phyloP scores from a whole-genome alignment of 2,888 invertebrate species.

The Rhingia campestris region DNA sequence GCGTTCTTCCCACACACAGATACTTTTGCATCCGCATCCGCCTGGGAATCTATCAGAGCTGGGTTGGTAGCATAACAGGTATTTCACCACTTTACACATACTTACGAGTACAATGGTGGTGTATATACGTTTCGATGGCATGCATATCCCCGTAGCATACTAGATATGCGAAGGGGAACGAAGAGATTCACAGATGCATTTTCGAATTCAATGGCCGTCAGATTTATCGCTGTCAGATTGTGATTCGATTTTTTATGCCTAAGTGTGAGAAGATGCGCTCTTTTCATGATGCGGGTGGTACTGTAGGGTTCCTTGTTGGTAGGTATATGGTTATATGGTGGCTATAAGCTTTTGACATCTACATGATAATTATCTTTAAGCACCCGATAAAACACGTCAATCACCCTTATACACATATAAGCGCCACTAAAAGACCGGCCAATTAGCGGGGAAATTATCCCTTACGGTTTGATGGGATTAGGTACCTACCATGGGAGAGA shows the following conservation, averaged over 20 bases:
- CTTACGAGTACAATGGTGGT: slow-evolving; percentile 18
- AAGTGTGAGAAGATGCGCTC: neutral
- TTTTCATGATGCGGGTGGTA: slow-evolving; percentile 31
- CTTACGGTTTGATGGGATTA: slow-evolving; percentile 45
- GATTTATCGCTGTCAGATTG: slow-evolving; percentile 59
- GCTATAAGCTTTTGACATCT: slow-evolving; percentile 25
- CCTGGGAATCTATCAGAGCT: slow-evolving; percentile 22
- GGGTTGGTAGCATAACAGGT: slow-evolving; percentile 50
- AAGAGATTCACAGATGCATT: slow-evolving; percentile 49
- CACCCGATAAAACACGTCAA: slow-evolving; percentile 4
- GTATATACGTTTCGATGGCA: slow-evolving; percentile 21
- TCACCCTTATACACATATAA: slow-evolving; percentile 29
- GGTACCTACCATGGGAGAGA: slow-evolving; percentile 9
- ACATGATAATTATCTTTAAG: slow-evolving; percentile 22
- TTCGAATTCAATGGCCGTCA: slow-evolving; percentile 49
- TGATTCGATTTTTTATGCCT: neutral
- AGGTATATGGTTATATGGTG: no score
- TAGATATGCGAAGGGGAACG: slow-evolving; percentile 8
- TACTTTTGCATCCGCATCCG: slow-evolving; percentile 13
- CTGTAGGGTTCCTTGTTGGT: neutral
- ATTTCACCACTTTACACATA: slow-evolving; percentile 56
- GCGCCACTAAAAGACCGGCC: slow-evolving; percentile 53
- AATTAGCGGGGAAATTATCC: slow-evolving; percentile 65
- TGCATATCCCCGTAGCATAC: slow-evolving; percentile 33
- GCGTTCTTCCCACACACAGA: slow-evolving; percentile 41